Percentiles rank a stretch among this genome's conserved stretches.
phyloP scores from a whole-genome alignment of 2,888 invertebrate species.

The Minunthozetes semirufus region DNA sequence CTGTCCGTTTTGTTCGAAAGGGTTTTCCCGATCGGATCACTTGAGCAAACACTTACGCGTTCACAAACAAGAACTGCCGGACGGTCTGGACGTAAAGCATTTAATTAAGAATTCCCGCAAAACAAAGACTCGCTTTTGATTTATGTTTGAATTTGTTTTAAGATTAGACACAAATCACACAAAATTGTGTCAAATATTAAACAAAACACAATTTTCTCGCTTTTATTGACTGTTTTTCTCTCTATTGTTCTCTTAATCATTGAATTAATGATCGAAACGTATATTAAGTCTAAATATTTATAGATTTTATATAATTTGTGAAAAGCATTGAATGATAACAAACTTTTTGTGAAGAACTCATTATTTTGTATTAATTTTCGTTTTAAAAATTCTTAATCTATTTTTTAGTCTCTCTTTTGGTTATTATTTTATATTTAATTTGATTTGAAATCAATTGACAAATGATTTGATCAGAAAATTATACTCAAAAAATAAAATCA shows the following conservation, averaged over 20 bases:
- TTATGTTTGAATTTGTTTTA: not conserved
- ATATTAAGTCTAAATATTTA: too few relatives aligned
- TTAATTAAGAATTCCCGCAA: constrained; percentile 34
- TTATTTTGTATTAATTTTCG: too few relatives aligned
- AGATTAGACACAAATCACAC: not conserved
- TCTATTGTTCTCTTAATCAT: not conserved
- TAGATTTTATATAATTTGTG: too few relatives aligned
- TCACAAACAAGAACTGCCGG: constrained; percentile 35
- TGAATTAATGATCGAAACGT: too few relatives aligned
- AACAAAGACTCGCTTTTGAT: constrained; percentile 4
- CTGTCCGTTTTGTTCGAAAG: constrained; percentile 36
- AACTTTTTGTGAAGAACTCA: too few relatives aligned
- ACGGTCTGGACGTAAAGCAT: constrained; percentile 32
- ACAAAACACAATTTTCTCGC: not conserved
- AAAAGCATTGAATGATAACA: too few relatives aligned
- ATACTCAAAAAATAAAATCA: too few relatives aligned
- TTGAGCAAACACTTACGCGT: constrained; percentile 33
- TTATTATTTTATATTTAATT: too few relatives aligned
- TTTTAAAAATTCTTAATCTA: too few relatives aligned
- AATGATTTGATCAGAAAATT: too few relatives aligned
- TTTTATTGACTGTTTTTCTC: not conserved
- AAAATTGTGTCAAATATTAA: not conserved
- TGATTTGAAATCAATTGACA: too few relatives aligned
- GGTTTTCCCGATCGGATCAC: constrained; percentile 34
- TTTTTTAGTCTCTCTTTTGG: too few relatives aligned